Base-by-base conservation (phyloP, 2,888 invertebrate species). In the Melanophora roralis region DNA sequence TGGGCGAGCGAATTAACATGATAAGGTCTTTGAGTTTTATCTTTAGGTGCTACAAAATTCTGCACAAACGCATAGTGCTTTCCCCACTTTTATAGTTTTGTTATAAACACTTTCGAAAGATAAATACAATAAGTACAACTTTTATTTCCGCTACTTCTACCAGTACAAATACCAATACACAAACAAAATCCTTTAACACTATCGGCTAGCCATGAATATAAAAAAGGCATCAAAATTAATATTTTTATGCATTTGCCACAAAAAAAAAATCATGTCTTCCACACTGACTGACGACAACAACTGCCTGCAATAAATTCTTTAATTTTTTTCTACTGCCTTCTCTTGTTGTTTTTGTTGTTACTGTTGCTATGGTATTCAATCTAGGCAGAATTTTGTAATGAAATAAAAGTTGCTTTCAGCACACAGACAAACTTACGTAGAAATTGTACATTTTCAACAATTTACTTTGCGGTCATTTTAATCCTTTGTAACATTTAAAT, bases 401-500 rank as follows among this genome's bases (percentile, higher is more conserved):
- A 65, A 74, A 74, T 72, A 72, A 72, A 78, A n/a, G n/a, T n/a
- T n/a, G n/a, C n/a, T 59, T 72, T 14, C 45, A 62, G 47, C 8
- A 55, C 36, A 43, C 21, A 12, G n/a, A 27, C 40, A 60, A 43
- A 27, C n/a, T 40, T 1, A 60, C 9, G 27, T 40, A 43, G 51
- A 40, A 65, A 65, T 65, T 65, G 40, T 64, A 71, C n/a, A 69
- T 74, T 74, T 79, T 69, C 69, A 76, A 76, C 76, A 80, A 76
- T 80, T 76, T 80, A 72, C 72, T 80, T 76, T 80, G 76, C 72
- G 80, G 80, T 80, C 80, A 76, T 68, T 72, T 72, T 72, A 72
- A 80, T 68, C 75, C 76, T 76, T 77, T 80, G 75, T 72, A 80
- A 76, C 80, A 72, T 80, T 76, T 76, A 76, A 76, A 80, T 76